These are phyloP conservation scores for Augiades crinisus DNA, from an alignment of 2,888 invertebrate species.

Conservation along the genomic window DNA sequence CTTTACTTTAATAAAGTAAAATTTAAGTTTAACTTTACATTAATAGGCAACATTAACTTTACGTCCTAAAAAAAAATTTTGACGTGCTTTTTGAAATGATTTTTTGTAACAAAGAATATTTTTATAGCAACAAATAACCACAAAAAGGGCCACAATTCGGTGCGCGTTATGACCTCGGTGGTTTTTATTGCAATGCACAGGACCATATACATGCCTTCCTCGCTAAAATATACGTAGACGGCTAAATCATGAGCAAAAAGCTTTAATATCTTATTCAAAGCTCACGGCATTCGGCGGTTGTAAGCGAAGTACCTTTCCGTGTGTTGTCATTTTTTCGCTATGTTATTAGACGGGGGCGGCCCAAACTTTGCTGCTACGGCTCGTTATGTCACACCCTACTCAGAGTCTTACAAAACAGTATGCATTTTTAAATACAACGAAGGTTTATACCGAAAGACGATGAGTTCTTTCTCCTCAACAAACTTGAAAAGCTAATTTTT, in stretches of 20 bases:
- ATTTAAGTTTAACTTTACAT: too few relatives aligned
- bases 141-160: too few relatives aligned
- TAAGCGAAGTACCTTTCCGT: slow-evolving; percentile 19
- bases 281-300: slow-evolving; percentile 3
- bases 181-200: too few relatives aligned
- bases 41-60: too few relatives aligned
- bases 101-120: too few relatives aligned
- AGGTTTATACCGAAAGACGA: slow-evolving; percentile 31
- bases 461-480: slow-evolving; percentile 33
- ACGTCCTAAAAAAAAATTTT: too few relatives aligned
- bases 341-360: slow-evolving; percentile 44
- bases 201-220: too few relatives aligned
- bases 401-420: slow-evolving; percentile 41
- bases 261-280: slow-evolving; percentile 15
- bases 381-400: slow-evolving; percentile 41
- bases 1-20: too few relatives aligned
- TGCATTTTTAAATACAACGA: slow-evolving; percentile 54
- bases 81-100: too few relatives aligned
- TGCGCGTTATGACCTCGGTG: too few relatives aligned
- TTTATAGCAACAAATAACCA: too few relatives aligned
- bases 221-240: neutral
- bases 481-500: slow-evolving; percentile 11
- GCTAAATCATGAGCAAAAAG: slow-evolving; percentile 4
- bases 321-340: slow-evolving; percentile 26
- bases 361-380: slow-evolving; percentile 41